phyloP scores from a whole-genome alignment of 1,140 invertebrate genomes.

The Adoxophyes honmai region DNA sequence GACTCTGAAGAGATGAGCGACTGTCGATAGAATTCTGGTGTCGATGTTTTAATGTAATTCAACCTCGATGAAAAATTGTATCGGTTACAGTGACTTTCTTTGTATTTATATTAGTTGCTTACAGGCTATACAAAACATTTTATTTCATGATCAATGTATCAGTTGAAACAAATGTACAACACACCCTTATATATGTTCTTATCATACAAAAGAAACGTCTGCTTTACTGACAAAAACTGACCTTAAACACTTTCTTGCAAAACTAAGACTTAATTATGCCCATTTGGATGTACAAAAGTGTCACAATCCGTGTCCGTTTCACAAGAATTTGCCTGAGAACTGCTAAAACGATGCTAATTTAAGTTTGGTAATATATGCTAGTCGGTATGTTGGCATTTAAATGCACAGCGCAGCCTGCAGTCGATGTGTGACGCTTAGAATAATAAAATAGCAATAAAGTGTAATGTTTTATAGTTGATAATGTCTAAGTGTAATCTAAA shows the following conservation, averaged over 20 bases:
- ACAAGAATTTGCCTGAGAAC: constrained; percentile 7
- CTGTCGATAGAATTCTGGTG: not conserved
- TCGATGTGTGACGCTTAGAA: constrained; percentile 9
- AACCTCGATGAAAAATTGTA: too few relatives aligned
- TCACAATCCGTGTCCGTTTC: constrained; percentile 1
- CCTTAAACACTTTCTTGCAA: too few relatives aligned
- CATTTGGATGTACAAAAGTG: not conserved
- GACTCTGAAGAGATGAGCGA: constrained; percentile 34
- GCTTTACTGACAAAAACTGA: too few relatives aligned
- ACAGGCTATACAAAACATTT: too few relatives aligned
- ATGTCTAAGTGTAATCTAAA: not conserved
- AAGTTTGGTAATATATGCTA: constrained; percentile 1
- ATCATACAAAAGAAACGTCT: too few relatives aligned
- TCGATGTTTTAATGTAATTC: too few relatives aligned
- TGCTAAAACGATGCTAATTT: constrained; percentile 11
- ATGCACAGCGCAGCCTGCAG: not conserved
- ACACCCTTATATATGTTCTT: too few relatives aligned
- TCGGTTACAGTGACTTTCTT: too few relatives aligned
- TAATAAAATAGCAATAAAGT: constrained; percentile 7
- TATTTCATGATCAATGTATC: too few relatives aligned
- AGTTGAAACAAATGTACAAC: too few relatives aligned
- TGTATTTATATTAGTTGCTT: too few relatives aligned
- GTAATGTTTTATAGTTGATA: not conserved
- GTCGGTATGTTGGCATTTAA: not conserved
- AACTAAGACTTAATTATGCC: too few relatives aligned